Conservation (phyloP, 1,140 invertebrate species). For the Habropoda laboriosa region DNA sequence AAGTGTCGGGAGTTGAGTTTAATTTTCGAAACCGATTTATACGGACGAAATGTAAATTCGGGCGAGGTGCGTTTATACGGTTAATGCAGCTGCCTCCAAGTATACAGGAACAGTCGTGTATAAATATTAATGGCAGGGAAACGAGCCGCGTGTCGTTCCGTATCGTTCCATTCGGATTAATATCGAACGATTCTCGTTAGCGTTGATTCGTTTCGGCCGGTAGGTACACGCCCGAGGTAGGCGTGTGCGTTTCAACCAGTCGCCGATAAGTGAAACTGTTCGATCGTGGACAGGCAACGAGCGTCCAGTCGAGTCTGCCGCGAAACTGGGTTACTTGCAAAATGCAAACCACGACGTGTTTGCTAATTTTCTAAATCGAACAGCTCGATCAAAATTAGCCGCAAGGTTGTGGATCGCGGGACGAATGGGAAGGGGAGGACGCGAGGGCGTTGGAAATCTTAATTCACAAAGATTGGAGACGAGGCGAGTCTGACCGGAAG, state of each 20-base stretch:
- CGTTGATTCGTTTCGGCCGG: constrained; percentile 37
- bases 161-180: constrained; percentile 30
- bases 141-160: constrained; percentile 25
- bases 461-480: not conserved
- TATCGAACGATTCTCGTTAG: constrained; percentile 64
- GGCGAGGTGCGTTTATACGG: not conserved
- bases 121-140: constrained; percentile 45
- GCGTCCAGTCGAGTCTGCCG: not conserved
- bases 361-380: not conserved
- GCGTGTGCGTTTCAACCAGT: constrained; percentile 42
- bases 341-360: not conserved
- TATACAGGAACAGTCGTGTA: not conserved
- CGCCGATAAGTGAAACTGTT: constrained; percentile 54
- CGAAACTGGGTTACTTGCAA: not conserved
- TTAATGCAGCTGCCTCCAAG: not conserved
- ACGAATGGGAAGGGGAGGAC: not conserved
- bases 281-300: no score
- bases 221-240: not conserved
- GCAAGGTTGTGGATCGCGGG: not conserved
- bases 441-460: not conserved
- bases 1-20: not conserved
- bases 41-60: not conserved
- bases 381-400: not conserved
- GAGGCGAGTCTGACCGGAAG: constrained; percentile 55
- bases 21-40: not conserved